Evolutionary conservation across 2,797 vertebrate species (phyloP), one percentile per base, ranked within the genome.

Genomic region (Poeciliopsis gracilis): DNA sequence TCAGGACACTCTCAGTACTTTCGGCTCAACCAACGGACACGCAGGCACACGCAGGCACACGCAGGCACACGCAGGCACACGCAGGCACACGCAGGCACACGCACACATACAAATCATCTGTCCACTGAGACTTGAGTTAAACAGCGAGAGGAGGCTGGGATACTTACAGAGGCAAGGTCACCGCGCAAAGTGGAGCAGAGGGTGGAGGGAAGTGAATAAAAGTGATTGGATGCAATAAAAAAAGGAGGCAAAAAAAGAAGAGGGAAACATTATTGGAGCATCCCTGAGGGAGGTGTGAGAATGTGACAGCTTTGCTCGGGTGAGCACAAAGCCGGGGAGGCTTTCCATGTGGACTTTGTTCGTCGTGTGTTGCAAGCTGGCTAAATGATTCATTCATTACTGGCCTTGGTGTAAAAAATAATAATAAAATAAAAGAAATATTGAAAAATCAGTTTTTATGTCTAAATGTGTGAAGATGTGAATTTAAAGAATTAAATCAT

Each of bases 151-250:
- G 80, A 88, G 84, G 7, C 7, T 1, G 91, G 88, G 85, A 86
- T 95, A 95, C 95, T 95, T 94, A 95, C 95, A 89, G 92, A 69
- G 80, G 85, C 86, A 91, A 93, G 90, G 90, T 93, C 92, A 91
- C 80, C 93, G 25, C 82, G 86, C 76, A 89, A 92, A 87, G 88
- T 90, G 91, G 87, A 91, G 94, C 90, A 91, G 92, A 84, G 88
- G 87, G 92, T 87, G 92, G 81, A 92, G 89, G 93, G 91, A 90
- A 90, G 90, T 90, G 89, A 91, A 88, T 89, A 87, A 90, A 91
- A 89, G 90, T 90, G 91, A 89, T 92, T 92, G 91, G 88, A 89
- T 89, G 90, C 90, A 77, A 90, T 91, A 84, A 91, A 92, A 87
- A 53, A 90, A 90, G 87, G 83, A 91, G 81, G 88, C 86, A 77